Conservation (phyloP, 1,140 invertebrate genomes). For the Tetranychus cinnabarinus region DNA sequence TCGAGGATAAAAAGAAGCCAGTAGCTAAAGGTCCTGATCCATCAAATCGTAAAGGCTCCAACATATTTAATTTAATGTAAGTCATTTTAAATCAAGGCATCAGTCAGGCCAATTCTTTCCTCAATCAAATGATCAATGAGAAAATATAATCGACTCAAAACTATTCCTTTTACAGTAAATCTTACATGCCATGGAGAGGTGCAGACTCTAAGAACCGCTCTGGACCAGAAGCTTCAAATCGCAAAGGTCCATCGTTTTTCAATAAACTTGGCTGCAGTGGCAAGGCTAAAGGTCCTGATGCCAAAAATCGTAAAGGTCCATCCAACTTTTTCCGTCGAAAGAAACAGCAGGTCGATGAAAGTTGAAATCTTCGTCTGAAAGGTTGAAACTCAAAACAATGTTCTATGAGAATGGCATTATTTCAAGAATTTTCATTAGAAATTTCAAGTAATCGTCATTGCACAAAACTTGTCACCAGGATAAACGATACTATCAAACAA, state of each 20-base stretch:
- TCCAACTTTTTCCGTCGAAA: background rate
- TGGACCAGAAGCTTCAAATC: conserved; percentile 14
- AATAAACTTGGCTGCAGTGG: background rate
- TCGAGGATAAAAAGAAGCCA: conserved; percentile 5
- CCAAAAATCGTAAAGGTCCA: conserved; percentile 8
- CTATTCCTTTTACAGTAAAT: conserved; percentile 8
- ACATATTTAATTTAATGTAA: conserved; percentile 10
- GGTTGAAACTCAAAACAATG: no score
- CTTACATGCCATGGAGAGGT: conserved; percentile 13
- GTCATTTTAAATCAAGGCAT: background rate
- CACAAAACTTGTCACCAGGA: no score
- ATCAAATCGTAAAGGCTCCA: conserved; percentile 4
- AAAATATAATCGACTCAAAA: background rate
- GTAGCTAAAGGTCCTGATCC: conserved; percentile 8
- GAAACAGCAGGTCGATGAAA: no score
- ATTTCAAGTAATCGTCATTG: no score
- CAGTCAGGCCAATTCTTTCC: background rate
- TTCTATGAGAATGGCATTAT: no score
- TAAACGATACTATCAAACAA: no score
- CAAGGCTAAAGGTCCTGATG: conserved; percentile 11
- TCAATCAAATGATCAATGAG: background rate
- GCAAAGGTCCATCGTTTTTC: conserved; percentile 10
- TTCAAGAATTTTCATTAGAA: no score
- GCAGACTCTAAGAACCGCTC: background rate
- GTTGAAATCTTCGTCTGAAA: no score